Evolutionary conservation across 64 coral and sea anemone species (phyloP).

Genomic region (Montipora sp.): DNA sequence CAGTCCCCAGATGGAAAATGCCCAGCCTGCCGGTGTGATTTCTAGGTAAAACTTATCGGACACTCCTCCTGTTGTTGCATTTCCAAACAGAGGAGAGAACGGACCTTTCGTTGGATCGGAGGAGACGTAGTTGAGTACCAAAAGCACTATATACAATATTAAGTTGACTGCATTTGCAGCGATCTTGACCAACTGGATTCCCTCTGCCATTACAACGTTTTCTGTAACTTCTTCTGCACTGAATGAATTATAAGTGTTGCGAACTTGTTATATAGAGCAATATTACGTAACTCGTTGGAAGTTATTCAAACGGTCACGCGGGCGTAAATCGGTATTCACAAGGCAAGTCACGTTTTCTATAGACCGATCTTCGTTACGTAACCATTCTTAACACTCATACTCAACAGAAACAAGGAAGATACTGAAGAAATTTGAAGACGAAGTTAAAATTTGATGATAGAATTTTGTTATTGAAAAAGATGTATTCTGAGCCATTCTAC

Average conservation of each 20-base stretch:
- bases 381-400: neutral
- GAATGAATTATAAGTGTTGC: neutral
- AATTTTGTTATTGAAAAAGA: neutral
- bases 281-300: neutral
- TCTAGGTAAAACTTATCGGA: conserved; percentile 79
- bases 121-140: conserved; percentile 61
- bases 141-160: conserved; percentile 13
- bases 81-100: conserved; percentile 47
- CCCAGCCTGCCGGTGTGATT: conserved; percentile 94
- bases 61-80: conserved; percentile 71
- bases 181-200: neutral
- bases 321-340: neutral
- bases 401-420: neutral
- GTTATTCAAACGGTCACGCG: neutral
- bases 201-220: neutral
- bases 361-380: neutral
- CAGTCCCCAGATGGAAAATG: conserved; percentile 88
- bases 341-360: neutral
- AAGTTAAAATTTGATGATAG: neutral
- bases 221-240: too few species aligned
- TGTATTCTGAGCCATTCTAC: neutral
- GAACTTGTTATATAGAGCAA: neutral
- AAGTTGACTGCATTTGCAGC: neutral
- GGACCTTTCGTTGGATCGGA: conserved; percentile 46
- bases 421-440: neutral